Percentiles rank a stretch among this genome's conserved stretches.
These are phyloP conservation scores for Hucho hucho DNA, from an alignment of 2,113 vertebrate species.

Conservation along the genomic window DNA sequence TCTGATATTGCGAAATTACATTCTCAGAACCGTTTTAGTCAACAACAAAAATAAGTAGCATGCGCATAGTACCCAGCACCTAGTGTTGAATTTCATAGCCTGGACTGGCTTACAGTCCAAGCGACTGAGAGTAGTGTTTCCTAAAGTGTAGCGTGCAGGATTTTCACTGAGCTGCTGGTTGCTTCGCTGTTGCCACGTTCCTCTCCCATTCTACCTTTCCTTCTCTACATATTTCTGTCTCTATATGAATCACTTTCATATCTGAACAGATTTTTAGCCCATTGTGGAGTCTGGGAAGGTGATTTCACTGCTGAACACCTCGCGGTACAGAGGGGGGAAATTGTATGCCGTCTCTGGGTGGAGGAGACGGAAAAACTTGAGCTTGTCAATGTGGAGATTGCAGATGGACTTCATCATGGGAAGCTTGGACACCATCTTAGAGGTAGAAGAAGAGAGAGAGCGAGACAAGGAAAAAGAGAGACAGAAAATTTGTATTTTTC, in stretches of 20 bases:
- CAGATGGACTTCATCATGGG: conserved; percentile 88
- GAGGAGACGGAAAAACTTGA: conserved; percentile 87
- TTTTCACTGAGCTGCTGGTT: conserved; percentile 71
- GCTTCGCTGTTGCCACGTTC: conserved; percentile 37
- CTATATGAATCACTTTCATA: conserved; percentile 26
- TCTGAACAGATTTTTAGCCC: conserved; percentile 66
- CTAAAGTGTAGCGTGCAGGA: conserved; percentile 74
- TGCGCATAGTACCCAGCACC: conserved; percentile 41
- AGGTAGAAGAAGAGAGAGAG: conserved; percentile 7
- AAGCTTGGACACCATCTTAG: conserved; percentile 86
- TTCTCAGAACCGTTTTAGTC: conserved; percentile 34
- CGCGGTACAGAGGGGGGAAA: conserved; percentile 87
- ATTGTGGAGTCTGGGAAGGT: conserved; percentile 81
- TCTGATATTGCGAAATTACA: conserved; percentile 46
- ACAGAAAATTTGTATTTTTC: background rate
- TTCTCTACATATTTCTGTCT: conserved; percentile 21
- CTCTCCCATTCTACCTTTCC: conserved; percentile 26
- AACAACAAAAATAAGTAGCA: conserved; percentile 45
- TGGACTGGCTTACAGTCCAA: conserved; percentile 42
- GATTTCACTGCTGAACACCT: conserved; percentile 86
- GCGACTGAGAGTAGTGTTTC: conserved; percentile 55
- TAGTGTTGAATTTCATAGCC: conserved; percentile 31
- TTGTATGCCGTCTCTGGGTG: conserved; percentile 84
- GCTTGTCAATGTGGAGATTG: conserved; percentile 88
- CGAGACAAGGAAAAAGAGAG: background rate